These are phyloP conservation scores for Oegoconia quadripuncta DNA, from an alignment of 2,888 invertebrate species.

Conservation along the genomic window DNA sequence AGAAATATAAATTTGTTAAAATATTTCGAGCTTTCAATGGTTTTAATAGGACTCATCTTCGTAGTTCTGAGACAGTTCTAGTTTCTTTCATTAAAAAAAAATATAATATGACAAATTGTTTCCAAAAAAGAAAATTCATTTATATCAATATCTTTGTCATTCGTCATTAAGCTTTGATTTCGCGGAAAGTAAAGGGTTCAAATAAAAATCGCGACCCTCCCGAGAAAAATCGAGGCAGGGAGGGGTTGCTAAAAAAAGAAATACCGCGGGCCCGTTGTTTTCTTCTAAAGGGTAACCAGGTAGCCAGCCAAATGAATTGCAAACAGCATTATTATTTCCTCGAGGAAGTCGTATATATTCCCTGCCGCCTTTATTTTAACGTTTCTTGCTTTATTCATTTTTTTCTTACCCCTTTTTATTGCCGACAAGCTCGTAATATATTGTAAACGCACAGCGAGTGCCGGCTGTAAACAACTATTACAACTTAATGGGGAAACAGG, in stretches of 20 bases:
- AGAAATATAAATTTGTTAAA: no score
- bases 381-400: slow-evolving; percentile 72
- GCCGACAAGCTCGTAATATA: slow-evolving; percentile 75
- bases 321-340: slow-evolving; percentile 81
- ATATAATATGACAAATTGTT: no score
- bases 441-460: slow-evolving; percentile 71
- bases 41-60: no score
- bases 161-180: slow-evolving; percentile 67
- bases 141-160: slow-evolving; percentile 23
- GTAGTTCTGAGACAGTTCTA: no score
- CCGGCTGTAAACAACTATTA: slow-evolving; percentile 76
- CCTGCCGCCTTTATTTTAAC: slow-evolving; percentile 74
- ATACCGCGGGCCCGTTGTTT: slow-evolving; percentile 62
- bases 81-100: no score
- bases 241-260: slow-evolving; percentile 52
- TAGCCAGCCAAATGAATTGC: slow-evolving; percentile 78
- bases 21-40: no score
- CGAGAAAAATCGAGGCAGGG: slow-evolving; percentile 58
- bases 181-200: slow-evolving; percentile 63
- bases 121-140: slow-evolving; percentile 12
- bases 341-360: slow-evolving; percentile 79
- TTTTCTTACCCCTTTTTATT: slow-evolving; percentile 74
- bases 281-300: slow-evolving; percentile 70
- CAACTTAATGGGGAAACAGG: slow-evolving; percentile 62
- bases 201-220: slow-evolving; percentile 66